phyloP scores from a whole-genome alignment of 2,113 vertebrate species.

The Gracilinanus agilis region DNA sequence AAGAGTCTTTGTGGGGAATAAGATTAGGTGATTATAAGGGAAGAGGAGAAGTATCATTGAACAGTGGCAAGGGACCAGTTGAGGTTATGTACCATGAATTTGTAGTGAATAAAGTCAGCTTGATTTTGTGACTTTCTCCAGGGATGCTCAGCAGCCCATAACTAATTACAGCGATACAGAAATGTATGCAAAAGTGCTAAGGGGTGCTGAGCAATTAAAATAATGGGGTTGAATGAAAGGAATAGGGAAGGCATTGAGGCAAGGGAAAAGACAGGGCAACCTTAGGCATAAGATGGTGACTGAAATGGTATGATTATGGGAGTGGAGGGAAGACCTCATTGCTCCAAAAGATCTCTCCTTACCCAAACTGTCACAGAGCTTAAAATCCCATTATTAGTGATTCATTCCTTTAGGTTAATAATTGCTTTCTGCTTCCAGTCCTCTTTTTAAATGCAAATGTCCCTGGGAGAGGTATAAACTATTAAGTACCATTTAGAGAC shows the following conservation, averaged over 20 bases:
- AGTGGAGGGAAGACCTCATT: background rate
- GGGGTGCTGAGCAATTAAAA: background rate
- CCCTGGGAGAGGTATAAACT: background rate
- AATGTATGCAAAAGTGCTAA: background rate
- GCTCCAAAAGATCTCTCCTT: background rate
- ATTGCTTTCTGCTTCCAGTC: background rate
- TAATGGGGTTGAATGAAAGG: background rate
- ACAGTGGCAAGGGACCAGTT: background rate
- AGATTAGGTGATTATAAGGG: background rate
- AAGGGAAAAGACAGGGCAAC: background rate
- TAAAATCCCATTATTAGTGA: background rate
- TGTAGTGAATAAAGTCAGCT: background rate
- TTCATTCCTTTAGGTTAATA: slow-evolving; percentile 27
- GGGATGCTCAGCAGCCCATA: slow-evolving; percentile 2
- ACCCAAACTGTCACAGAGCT: background rate
- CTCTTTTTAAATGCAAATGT: slow-evolving; percentile 46
- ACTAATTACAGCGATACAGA: background rate
- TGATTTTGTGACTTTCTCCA: slow-evolving; percentile 8
- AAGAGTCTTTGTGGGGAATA: background rate
- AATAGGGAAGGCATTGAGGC: background rate
- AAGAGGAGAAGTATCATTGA: background rate
- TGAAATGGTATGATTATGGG: background rate
- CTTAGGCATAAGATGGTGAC: background rate
- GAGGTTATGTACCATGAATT: slow-evolving; percentile 5
- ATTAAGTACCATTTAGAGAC: slow-evolving; percentile 1